Evolutionary conservation across 2,797 vertebrate species (phyloP), one percentile per base, ranked within the genome.

Genomic region (Phoxinus dragarum): DNA sequence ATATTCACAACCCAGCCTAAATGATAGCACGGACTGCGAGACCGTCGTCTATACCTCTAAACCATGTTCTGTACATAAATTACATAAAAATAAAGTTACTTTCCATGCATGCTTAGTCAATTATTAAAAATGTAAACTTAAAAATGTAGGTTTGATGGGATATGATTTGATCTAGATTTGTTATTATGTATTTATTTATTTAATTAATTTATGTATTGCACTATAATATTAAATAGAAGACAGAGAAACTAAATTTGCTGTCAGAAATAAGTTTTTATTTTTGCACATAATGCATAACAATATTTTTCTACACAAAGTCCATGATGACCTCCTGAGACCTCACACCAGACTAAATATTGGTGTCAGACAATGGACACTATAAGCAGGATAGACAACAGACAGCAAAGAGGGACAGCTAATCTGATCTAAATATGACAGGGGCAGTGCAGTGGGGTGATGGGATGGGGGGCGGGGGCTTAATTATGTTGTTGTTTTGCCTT

Each of bases 371-470:
- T 89, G 73, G 86, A 76, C 34, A 31, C 56, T 75, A 86, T 86
- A 82, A 86, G 81, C 79, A 47, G 87, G 75, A 85, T 81, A 89
- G 81, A 90, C 85, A 91, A 79, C 88, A 88, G 82, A 49, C 78
- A 79, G 85, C 68, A 84, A 56, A 75, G 78, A 87, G 67, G 73
- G 84, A 76, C 36, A 87, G 81, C 77, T 90, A 90, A 91, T 90
- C 81, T 88, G 81, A 88, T 88, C 69, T 86, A 72, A 86, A 88
- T 84, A 90, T 85, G 88, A 87, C 85, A 86, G 68, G 80, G 76
- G 59, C 31, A 61, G 61, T 38, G 54, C 8, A 5, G 47, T 17
- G 75, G 71, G 73, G 27, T n/a, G 74, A 31, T 69, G 72, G 79
- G 73, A 38, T 42, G n/a, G 73, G n/a, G 42, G 21, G 79, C 27